Base-by-base conservation (phyloP, 2,888 invertebrate genomes). In the Sinentomon sp. region DNA sequence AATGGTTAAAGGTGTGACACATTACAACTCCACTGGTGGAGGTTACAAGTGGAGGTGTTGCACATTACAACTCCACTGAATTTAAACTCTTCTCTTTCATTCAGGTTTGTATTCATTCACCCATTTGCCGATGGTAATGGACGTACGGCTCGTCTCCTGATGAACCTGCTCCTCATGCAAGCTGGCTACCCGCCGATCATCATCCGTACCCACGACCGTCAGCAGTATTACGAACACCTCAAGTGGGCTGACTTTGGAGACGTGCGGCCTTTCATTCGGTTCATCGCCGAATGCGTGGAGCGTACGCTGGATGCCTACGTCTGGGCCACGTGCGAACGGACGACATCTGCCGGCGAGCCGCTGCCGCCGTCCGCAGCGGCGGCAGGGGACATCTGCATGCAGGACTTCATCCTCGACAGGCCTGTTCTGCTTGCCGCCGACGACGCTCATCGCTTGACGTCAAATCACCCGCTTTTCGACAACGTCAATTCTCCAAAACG, bases 101-200 rank as follows among this genome's bases (percentile, higher is more conserved):
- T n/a, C n/a, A 42, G 41, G 56, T 54, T 94, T 27, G 94, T 94
- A 0, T 77, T 78, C 50, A 87, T 94, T 43, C 94, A 94, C 58
- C 94, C 94, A 0, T 94, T 94, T 56, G 65, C 74, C 3, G 92
- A 94, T 53, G 92, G 94, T 29, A 94, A 94, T 49, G 94, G 92
- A 0, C 65, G 94, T 47, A 92, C 92, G 1, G 83, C 87, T 10
- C 64, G 94, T 18, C 61, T 94, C 17, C 62, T 94, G 3, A 92
- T 94, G 89, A 94, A 94, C 55, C 65, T 87, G 44, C 68, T 94
- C 40, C 62, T 94, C 20, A 78, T 94, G 76, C 76, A 74, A 53
- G 78, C 80, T 2, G 89, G 92, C 0, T 94, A 77, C 56, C 92
- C 92, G 1, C 89, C 92, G 0, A 82, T 92, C 10, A 85, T 87